These are phyloP conservation scores for Felis catus DNA, from an alignment of 2,113 vertebrate genomes.

Conservation along the genomic window DNA sequence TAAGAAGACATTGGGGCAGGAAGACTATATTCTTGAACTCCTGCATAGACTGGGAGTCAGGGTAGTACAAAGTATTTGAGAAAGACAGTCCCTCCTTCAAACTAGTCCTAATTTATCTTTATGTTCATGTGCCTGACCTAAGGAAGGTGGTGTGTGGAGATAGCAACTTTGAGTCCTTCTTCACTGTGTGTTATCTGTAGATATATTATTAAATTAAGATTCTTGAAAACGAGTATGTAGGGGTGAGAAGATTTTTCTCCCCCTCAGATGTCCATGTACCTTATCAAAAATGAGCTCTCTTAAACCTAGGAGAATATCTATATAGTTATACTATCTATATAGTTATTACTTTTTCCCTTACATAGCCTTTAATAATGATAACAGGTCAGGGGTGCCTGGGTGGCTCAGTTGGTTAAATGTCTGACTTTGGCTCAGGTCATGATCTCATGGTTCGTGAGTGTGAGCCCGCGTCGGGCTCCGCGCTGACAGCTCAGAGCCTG, in stretches of 20 bases:
- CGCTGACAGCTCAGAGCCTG: too few species aligned
- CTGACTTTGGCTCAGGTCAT: too few species aligned
- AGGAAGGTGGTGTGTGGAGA: not conserved
- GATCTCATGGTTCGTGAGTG: too few species aligned
- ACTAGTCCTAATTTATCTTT: not conserved
- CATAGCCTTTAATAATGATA: not conserved
- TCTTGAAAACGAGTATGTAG: not conserved
- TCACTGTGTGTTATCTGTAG: not conserved
- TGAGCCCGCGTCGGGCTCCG: too few species aligned
- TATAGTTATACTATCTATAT: not conserved
- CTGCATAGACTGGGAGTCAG: not conserved
- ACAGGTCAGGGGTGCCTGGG: not conserved
- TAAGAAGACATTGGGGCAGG: not conserved
- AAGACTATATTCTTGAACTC: not conserved
- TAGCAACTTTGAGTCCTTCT: not conserved
- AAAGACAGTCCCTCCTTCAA: not conserved
- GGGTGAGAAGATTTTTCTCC: not conserved
- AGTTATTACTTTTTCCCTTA: not conserved
- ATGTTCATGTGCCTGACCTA: not conserved
- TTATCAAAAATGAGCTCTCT: slow-evolving; percentile 1
- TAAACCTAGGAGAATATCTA: not conserved
- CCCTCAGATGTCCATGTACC: not conserved
- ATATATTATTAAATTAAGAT: not conserved
- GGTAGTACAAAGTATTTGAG: not conserved
- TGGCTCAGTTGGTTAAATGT: too few species aligned